Conservation (phyloP, 1,140 invertebrate genomes). For the Leptopilina clavipes region DNA sequence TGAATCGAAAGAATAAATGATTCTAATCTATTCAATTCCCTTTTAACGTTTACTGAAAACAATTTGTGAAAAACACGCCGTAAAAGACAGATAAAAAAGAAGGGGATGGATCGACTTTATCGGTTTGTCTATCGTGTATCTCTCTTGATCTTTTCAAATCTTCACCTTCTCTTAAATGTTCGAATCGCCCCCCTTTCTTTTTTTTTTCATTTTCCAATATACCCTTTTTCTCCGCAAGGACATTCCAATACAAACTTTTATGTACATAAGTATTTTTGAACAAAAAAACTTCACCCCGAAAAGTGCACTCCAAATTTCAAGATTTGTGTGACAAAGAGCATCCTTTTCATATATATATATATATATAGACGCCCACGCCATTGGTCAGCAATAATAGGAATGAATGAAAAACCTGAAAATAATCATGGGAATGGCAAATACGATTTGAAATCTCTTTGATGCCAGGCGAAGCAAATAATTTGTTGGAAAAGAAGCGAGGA, state of each 20-base stretch:
- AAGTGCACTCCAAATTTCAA: constrained; percentile 56
- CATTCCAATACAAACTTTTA: background rate
- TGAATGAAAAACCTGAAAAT: constrained; percentile 48
- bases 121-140: constrained; percentile 22
- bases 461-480: constrained; percentile 54
- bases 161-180: background rate
- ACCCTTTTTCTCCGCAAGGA: background rate
- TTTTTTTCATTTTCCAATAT: background rate
- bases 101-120: constrained; percentile 29
- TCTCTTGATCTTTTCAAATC: constrained; percentile 33
- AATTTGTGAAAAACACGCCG: background rate
- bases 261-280: constrained; percentile 40
- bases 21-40: constrained; percentile 25
- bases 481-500: constrained; percentile 41
- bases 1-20: background rate
- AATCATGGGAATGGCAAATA: constrained; percentile 70
- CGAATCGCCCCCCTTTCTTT: background rate
- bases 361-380: constrained; percentile 48
- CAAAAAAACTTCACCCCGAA: constrained; percentile 59
- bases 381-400: constrained; percentile 58
- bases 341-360: too few relatives aligned
- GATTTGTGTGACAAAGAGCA: constrained; percentile 54
- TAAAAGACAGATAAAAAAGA: constrained; percentile 13
- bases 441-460: constrained; percentile 54
- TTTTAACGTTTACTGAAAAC: constrained; percentile 28